These are phyloP conservation scores for Dissostichus mawsoni DNA, from an alignment of 2,113 vertebrate species.

Conservation along the genomic window DNA sequence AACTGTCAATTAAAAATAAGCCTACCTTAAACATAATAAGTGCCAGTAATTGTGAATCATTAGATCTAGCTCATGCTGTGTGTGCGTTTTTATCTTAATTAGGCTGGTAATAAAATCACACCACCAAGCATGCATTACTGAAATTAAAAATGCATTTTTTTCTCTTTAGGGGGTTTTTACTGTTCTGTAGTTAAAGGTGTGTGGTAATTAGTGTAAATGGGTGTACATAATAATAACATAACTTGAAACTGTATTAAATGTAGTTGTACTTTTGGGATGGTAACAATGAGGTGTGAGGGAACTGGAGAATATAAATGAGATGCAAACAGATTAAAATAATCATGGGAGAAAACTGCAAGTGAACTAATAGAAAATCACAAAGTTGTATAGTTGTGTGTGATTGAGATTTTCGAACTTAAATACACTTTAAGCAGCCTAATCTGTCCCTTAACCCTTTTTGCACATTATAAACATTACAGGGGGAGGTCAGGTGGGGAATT, in stretches of 20 bases:
- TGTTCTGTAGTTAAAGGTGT: not conserved
- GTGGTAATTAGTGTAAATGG: not conserved
- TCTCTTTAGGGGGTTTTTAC: not conserved
- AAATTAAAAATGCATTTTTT: not conserved
- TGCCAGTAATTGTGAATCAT: constrained; percentile 28
- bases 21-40: constrained; percentile 16
- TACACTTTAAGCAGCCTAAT: not conserved
- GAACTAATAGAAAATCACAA: not conserved
- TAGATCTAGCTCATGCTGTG: not conserved
- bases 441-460: too few species aligned
- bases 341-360: not conserved
- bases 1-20: constrained; percentile 24
- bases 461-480: too few species aligned
- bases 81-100: constrained; percentile 43
- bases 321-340: not conserved
- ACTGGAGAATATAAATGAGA: not conserved
- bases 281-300: not conserved
- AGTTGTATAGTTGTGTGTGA: not conserved
- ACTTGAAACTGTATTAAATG: not conserved
- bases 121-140: constrained; percentile 9
- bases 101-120: constrained; percentile 36
- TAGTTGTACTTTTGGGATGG: constrained; percentile 1
- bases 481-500: not conserved
- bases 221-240: not conserved
- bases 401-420: not conserved